phyloP scores from a whole-genome alignment of 2,797 vertebrate genomes.

The Urophycis tenuis region DNA sequence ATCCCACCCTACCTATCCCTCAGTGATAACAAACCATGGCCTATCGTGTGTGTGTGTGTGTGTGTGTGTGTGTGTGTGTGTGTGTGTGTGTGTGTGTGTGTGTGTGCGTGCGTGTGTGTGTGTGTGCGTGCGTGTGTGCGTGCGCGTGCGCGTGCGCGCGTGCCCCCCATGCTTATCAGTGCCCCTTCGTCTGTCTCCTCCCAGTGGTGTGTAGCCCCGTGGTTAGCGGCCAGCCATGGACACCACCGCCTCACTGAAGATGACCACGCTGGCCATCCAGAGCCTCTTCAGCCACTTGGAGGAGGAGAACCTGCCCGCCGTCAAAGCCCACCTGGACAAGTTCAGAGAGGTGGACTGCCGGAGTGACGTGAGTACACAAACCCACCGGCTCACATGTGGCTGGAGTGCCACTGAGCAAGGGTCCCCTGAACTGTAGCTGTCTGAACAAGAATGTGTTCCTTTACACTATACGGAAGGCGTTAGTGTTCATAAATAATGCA shows the following conservation, averaged over 20 bases:
- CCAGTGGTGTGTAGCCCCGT: conserved; percentile 35
- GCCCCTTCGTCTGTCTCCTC: conserved; percentile 6
- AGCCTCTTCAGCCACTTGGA: conserved; percentile 89
- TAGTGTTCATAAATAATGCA: not conserved
- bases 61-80: too few species aligned
- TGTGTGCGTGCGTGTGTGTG: not conserved
- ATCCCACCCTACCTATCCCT: not conserved
- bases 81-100: not conserved
- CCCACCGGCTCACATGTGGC: not conserved
- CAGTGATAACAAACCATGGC: not conserved
- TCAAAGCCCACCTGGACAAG: conserved; percentile 89
- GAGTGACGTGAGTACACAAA: conserved; percentile 78
- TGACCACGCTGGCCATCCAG: conserved; percentile 85
- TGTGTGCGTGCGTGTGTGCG: not conserved
- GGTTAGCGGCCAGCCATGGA: conserved; percentile 63
- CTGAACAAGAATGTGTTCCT: not conserved
- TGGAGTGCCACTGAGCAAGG: too few species aligned
- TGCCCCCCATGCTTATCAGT: conserved; percentile 6
- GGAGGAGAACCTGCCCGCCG: conserved; percentile 87
- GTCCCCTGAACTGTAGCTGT: too few species aligned
- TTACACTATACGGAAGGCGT: not conserved
- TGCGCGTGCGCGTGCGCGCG: not conserved
- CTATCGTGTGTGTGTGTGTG: not conserved
- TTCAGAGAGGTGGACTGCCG: conserved; percentile 93
- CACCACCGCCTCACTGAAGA: conserved; percentile 73